A percentile compares a stretch with the other conserved stretches of the same genome.
Conservation (phyloP, 2,113 vertebrate genomes). For the Mormyrus iriodes region DNA sequence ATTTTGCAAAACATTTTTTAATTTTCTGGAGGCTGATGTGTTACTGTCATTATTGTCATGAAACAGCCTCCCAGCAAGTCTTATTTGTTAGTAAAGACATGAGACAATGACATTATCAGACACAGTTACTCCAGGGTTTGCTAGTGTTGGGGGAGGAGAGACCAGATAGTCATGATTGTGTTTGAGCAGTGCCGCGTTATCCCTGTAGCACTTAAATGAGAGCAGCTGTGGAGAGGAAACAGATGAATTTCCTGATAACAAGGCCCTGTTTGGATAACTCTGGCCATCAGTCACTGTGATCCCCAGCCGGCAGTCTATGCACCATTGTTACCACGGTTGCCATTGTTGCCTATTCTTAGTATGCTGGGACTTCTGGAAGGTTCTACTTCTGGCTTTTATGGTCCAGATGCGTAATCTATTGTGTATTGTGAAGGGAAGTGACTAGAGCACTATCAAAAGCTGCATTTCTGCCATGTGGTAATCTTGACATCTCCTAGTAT, state of each 20-base stretch:
- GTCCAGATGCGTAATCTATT: neutral
- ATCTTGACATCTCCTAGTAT: neutral
- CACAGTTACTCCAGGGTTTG: neutral
- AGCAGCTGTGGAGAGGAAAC: constrained; percentile 14
- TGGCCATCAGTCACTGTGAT: constrained; percentile 17
- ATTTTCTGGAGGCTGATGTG: neutral
- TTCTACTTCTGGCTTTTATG: neutral
- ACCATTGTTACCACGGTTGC: constrained; percentile 12
- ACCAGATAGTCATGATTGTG: neutral
- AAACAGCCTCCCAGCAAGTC: neutral
- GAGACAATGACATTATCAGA: neutral
- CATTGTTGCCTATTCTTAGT: constrained; percentile 20
- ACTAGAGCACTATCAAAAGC: neutral
- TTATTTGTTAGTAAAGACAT: neutral
- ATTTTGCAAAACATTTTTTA: constrained; percentile 14
- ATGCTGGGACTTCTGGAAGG: constrained; percentile 9
- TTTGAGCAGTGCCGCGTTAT: neutral
- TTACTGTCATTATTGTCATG: neutral
- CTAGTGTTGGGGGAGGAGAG: neutral
- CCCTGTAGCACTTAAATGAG: neutral
- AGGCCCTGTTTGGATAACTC: constrained; percentile 3
- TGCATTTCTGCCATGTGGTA: neutral
- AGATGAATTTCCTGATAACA: constrained; percentile 17
- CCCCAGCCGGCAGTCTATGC: neutral
- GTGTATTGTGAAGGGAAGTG: constrained; percentile 9